Base-by-base conservation (phyloP, 2,888 invertebrate genomes). In the Mellilla xanthometata region DNA sequence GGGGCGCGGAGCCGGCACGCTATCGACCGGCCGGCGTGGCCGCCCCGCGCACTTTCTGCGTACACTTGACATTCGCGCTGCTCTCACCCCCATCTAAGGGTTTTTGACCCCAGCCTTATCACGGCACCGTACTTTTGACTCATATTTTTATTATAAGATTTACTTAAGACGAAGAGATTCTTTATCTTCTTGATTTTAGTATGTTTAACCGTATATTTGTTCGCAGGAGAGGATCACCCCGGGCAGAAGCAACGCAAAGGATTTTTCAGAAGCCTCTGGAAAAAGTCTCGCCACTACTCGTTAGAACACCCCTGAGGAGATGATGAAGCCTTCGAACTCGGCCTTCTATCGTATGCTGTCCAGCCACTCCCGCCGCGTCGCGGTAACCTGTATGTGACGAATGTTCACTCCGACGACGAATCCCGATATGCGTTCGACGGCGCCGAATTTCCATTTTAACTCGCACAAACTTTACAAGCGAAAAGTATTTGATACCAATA, bases 231-330 rank as follows among this genome's bases (percentile, higher is more conserved):
- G 65, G 94, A 94, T 59, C 91, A 90, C 56, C 90, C 90, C 50
- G 92, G 91, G 33, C 92, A 92, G 65, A 94, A 95, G 59, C 96
- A 95, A 86, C 95, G 96, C 79, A 95, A 95, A 83, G 95, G 96
- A 56, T 96, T 96, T 82, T 96, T 96, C 90, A 95, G 95, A 84
- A 95, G 93, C 78, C 93, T 96, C 63, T 96, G 96, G 96, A 96
- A 96, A 83, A 93, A 95, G 68, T 96, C 96, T 60, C 93, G 95
- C 59, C 95, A 96, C 76, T 95, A 96, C 77, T 96, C 96, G 56
- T 88, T 96, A 81, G 96, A 96, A 83, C 95, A 96, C 83, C 95
- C 95, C 90, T 93, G 93, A 93, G 90, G 59, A 60, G 54, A 54
- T 74, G 49, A 54, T 54, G 52, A 54, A 34, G 9, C 59, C 36